phyloP scores from a whole-genome alignment of 2,888 invertebrate genomes.

The Hecatera dysodea region DNA sequence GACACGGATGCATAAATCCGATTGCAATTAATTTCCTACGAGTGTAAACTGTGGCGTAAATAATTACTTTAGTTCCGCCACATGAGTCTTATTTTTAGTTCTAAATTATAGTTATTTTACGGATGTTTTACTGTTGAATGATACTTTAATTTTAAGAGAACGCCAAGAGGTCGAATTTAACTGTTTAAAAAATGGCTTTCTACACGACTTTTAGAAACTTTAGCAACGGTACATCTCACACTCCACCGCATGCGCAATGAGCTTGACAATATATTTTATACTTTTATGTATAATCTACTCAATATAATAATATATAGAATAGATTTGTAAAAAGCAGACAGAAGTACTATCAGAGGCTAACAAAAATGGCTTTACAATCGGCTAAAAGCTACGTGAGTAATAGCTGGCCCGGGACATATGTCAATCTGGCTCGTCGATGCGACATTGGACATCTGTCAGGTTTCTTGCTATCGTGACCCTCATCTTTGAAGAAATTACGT shows the following conservation, averaged over 20 bases:
- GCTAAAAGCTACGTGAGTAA: constrained; percentile 63
- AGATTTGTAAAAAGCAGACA: background rate
- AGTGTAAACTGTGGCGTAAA: background rate
- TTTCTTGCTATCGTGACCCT: constrained; percentile 85
- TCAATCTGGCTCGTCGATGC: constrained; percentile 77
- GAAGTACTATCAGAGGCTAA: background rate
- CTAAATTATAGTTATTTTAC: background rate
- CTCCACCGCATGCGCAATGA: background rate
- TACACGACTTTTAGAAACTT: background rate
- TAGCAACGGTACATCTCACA: background rate
- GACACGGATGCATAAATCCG: constrained; percentile 18
- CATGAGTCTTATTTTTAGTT: background rate
- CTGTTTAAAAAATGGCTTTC: too few relatives aligned
- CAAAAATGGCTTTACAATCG: constrained; percentile 61
- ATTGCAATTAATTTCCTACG: constrained; percentile 1
- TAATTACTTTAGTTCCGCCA: constrained; percentile 12
- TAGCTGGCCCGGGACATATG: constrained; percentile 72
- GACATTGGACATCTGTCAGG: constrained; percentile 81
- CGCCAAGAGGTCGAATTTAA: too few relatives aligned
- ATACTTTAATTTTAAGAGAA: too few relatives aligned
- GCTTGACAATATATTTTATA: background rate
- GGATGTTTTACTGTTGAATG: background rate
- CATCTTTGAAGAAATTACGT: constrained; percentile 84
- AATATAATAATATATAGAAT: background rate
- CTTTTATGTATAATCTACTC: too few relatives aligned